Conservation (phyloP, 1,140 invertebrate genomes). For the Bactericera cockerelli region DNA sequence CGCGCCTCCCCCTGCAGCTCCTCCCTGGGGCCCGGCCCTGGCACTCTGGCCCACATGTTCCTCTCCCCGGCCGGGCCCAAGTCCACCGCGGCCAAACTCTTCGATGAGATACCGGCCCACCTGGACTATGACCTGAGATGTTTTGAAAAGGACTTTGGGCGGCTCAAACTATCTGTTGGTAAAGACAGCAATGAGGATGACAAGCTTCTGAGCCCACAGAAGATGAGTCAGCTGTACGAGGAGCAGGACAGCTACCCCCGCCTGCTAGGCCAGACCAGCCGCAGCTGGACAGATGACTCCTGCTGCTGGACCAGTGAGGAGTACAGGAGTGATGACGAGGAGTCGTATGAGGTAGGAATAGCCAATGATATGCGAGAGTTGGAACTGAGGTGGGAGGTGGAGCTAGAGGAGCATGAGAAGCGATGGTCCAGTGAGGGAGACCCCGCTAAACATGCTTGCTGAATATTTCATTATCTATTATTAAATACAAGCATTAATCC, state of each 20-base stretch:
- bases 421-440: slow-evolving; percentile 45
- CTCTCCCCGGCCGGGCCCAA: background rate
- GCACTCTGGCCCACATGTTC: background rate
- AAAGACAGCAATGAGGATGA: background rate
- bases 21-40: background rate
- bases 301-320: slow-evolving; percentile 8
- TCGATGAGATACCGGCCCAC: background rate
- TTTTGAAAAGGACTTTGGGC: slow-evolving; percentile 9
- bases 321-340: slow-evolving; percentile 31
- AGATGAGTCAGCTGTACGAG: background rate
- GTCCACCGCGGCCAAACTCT: background rate
- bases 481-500: no score
- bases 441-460: slow-evolving; percentile 19
- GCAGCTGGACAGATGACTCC: background rate
- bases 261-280: background rate
- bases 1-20: slow-evolving; percentile 26
- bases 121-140: background rate
- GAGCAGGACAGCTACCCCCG: background rate
- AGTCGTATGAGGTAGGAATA: slow-evolving; percentile 46
- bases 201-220: background rate
- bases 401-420: slow-evolving; percentile 47
- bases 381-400: slow-evolving; percentile 45
- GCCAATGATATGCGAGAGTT: slow-evolving; percentile 50
- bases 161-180: background rate
- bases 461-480: no score